These are phyloP conservation scores for Acrocyrtus sp. DNA, from an alignment of 2,888 invertebrate species.

Conservation along the genomic window DNA sequence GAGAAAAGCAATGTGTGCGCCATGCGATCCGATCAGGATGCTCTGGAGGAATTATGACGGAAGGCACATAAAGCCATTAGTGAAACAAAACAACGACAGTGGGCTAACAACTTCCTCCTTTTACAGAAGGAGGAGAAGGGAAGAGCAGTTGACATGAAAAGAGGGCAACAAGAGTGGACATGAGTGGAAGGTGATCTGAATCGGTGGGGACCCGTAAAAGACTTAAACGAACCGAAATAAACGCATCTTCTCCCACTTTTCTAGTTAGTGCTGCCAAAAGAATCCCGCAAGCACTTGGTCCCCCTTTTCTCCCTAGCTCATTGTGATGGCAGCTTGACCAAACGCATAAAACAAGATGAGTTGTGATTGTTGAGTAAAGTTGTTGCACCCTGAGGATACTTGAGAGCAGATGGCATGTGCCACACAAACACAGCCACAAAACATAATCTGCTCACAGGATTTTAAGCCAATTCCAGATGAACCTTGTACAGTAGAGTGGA, in stretches of 20 bases:
- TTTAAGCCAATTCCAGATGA: background rate
- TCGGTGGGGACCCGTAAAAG: constrained; percentile 3
- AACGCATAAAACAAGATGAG: constrained; percentile 19
- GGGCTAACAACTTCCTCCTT: constrained; percentile 45
- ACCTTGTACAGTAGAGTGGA: background rate
- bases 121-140: too few species aligned
- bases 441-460: background rate
- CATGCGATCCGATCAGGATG: background rate
- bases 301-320: too few species aligned
- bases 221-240: too few species aligned
- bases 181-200: background rate
- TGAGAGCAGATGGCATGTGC: constrained; percentile 57
- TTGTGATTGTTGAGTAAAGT: constrained; percentile 26
- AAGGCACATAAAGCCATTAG: constrained; percentile 49
- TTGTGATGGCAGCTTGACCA: constrained; percentile 39
- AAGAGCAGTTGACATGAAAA: constrained; percentile 6
- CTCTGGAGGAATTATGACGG: too few species aligned
- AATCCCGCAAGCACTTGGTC: background rate
- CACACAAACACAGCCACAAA: constrained; percentile 43
- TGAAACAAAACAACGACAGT: constrained; percentile 44
- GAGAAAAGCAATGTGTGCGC: background rate
- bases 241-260: background rate
- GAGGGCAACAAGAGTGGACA: too few species aligned
- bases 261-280: too few species aligned
- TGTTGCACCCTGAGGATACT: constrained; percentile 54